Conservation (phyloP, 2,888 invertebrate genomes). For the Zaprionus obscuricornis region DNA sequence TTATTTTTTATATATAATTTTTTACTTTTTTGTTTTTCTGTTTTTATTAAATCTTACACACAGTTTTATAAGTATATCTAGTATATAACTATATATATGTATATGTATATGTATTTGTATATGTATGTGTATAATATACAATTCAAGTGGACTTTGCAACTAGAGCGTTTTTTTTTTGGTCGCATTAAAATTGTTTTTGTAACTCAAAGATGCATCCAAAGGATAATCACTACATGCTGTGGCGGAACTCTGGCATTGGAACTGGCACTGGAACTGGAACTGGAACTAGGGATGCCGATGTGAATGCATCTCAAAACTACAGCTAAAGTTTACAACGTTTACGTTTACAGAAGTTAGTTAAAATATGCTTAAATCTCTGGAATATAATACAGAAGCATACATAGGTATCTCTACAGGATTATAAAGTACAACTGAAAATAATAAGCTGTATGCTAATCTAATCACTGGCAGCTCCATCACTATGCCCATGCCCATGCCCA, state of each 20-base stretch:
- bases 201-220: slow-evolving; percentile 31
- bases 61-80: slow-evolving; percentile 24
- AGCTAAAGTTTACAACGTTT: slow-evolving; percentile 50
- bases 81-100: slow-evolving; percentile 6
- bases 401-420: not conserved
- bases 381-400: slow-evolving; percentile 46
- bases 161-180: slow-evolving; percentile 59
- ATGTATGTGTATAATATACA: slow-evolving; percentile 23
- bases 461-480: slow-evolving; percentile 74
- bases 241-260: slow-evolving; percentile 12
- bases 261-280: too few relatives aligned
- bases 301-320: slow-evolving; percentile 31
- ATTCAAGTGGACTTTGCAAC: slow-evolving; percentile 62
- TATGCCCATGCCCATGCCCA: slow-evolving; percentile 36
- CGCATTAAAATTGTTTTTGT: slow-evolving; percentile 63
- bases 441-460: slow-evolving; percentile 23
- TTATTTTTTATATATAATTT: slow-evolving; percentile 29
- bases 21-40: too few relatives aligned
- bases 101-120: slow-evolving; percentile 17
- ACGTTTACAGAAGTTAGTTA: slow-evolving; percentile 56
- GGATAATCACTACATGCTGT: slow-evolving; percentile 48
- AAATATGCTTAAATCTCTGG: slow-evolving; percentile 64
- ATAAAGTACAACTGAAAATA: not conserved
- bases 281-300: too few relatives aligned
- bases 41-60: slow-evolving; percentile 25